These are phyloP conservation scores for Sisyra terminalis DNA, from an alignment of 2,888 invertebrate genomes.

Conservation along the genomic window DNA sequence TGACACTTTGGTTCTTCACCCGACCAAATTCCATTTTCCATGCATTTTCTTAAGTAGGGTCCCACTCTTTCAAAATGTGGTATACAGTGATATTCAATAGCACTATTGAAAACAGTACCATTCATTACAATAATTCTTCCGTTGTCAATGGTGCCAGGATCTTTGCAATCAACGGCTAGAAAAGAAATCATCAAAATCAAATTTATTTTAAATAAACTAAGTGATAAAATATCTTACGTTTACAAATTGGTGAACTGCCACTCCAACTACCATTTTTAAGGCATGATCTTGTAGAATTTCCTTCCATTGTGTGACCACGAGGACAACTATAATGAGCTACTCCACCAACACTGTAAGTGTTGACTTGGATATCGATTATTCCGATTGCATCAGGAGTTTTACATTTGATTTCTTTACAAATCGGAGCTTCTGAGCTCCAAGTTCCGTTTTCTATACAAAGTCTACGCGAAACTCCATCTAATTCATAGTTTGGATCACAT, in stretches of 20 bases:
- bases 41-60: constrained; percentile 66
- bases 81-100: constrained; percentile 78
- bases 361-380: constrained; percentile 38
- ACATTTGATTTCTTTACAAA: constrained; percentile 73
- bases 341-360: constrained; percentile 59
- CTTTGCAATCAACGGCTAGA: constrained; percentile 70
- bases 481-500: constrained; percentile 62
- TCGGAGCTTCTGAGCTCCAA: constrained; percentile 72
- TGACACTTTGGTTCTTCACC: constrained; percentile 76
- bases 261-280: constrained; percentile 67
- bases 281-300: constrained; percentile 64
- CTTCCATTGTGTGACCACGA: constrained; percentile 62
- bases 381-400: constrained; percentile 47
- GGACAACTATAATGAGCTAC: constrained; percentile 67
- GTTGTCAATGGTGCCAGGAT: constrained; percentile 64
- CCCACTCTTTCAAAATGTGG: constrained; percentile 71
- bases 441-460: constrained; percentile 78
- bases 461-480: constrained; percentile 69
- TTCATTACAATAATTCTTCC: constrained; percentile 77
- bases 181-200: constrained; percentile 12
- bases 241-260: constrained; percentile 60
- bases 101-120: constrained; percentile 69
- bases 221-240: constrained; percentile 52
- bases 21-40: constrained; percentile 73
- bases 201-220: constrained; percentile 1